A percentile compares a stretch with the other conserved stretches of the same genome.
Conservation (phyloP, 2,113 vertebrate species). For the Platysternon megacephalum region DNA sequence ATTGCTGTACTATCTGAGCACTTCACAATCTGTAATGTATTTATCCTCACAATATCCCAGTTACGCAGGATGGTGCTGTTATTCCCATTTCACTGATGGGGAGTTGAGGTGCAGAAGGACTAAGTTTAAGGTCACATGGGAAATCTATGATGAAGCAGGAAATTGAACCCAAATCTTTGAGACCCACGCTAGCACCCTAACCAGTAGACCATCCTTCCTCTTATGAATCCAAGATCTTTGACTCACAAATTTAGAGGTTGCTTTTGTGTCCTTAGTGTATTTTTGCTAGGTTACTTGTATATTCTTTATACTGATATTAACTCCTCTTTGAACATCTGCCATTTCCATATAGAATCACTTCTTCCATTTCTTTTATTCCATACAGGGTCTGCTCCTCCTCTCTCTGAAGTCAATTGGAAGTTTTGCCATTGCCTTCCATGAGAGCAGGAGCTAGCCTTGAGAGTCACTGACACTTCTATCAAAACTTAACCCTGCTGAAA, state of each 20-base stretch:
- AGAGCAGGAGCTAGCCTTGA: slow-evolving; percentile 51
- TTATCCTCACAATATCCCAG: neutral
- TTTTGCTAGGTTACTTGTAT: slow-evolving; percentile 35
- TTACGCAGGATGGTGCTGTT: neutral
- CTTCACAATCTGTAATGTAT: neutral
- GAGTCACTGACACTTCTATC: slow-evolving; percentile 38
- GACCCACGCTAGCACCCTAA: neutral
- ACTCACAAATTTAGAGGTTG: neutral
- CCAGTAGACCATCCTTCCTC: neutral
- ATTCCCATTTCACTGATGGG: neutral
- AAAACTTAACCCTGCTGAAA: slow-evolving; percentile 34
- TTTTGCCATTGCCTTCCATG: slow-evolving; percentile 72
- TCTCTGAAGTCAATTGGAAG: slow-evolving; percentile 71
- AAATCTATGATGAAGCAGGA: neutral
- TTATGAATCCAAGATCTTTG: neutral
- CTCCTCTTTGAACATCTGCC: slow-evolving; percentile 69
- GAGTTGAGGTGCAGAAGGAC: neutral
- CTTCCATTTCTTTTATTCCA: slow-evolving; percentile 48
- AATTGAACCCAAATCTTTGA: neutral
- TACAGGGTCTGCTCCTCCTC: slow-evolving; percentile 68
- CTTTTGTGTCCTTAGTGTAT: slow-evolving; percentile 28
- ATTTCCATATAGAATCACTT: slow-evolving; percentile 67
- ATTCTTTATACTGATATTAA: slow-evolving; percentile 69
- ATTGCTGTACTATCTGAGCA: neutral
- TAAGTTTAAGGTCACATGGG: neutral